Percentiles rank a stretch among this genome's conserved stretches.
Evolutionary conservation across 2,113 vertebrate species (phyloP).

Genomic region (Eulacestoma nigropectus): DNA sequence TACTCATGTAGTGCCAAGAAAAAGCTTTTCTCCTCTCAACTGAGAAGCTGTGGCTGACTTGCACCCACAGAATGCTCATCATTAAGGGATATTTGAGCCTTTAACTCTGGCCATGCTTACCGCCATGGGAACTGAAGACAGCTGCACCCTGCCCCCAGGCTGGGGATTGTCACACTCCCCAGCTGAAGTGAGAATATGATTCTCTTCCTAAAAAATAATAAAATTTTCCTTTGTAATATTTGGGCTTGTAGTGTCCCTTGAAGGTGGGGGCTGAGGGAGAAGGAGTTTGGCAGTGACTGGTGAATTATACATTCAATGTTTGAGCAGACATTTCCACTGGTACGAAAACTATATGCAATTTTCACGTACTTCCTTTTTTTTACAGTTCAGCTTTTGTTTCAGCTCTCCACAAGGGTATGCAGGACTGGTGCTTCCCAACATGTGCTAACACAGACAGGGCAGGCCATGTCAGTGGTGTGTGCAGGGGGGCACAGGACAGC

Average conservation of each 20-base stretch:
- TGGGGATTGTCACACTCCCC: not conserved
- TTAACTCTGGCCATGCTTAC: not conserved
- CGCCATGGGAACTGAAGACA: not conserved
- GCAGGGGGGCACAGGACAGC: not conserved
- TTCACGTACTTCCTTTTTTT: not conserved
- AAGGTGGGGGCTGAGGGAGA: not conserved
- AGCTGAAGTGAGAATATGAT: not conserved
- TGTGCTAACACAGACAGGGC: not conserved
- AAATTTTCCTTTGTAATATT: not conserved
- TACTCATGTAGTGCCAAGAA: not conserved
- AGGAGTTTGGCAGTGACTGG: not conserved
- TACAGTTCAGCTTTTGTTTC: not conserved
- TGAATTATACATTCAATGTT: not conserved
- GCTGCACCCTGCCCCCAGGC: not conserved
- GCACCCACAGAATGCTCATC: not conserved
- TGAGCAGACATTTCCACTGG: not conserved
- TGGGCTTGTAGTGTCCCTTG: not conserved
- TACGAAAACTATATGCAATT: not conserved
- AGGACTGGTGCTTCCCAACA: not conserved
- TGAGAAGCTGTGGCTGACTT: not conserved
- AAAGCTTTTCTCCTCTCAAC: not conserved
- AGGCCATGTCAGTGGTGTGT: not conserved
- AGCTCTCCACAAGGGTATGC: not conserved
- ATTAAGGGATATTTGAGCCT: not conserved
- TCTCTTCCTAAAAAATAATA: slow-evolving; percentile 1